Evolutionary conservation across 2,113 vertebrate species (phyloP), one percentile per base, ranked within the genome.

Genomic region (Myanophis thanlyinensis): DNA sequence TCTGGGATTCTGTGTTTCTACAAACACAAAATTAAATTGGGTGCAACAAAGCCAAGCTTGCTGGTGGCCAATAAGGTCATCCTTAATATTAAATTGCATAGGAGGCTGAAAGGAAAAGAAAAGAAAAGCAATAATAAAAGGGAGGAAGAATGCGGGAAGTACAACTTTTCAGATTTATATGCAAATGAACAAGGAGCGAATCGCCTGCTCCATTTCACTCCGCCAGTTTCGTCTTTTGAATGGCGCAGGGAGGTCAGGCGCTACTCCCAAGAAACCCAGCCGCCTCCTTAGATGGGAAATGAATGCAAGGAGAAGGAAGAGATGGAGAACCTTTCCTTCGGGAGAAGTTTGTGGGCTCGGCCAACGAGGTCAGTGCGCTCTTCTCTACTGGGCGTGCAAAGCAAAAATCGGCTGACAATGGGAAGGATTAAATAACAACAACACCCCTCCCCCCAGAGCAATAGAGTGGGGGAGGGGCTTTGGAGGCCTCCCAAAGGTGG

Each of bases 401-500:
- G 56, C 25, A 27, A 59, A 59, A 9, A 27, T 2, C 0, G 9
- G 56, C 22, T 9, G 54, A 56, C 54, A 25, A 56, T 0, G 23
- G 7, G 25, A 59, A 27, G 56, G 56, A 53, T 13, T 5, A 5
- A 53, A 53, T 0, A 53, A 20, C 52, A 53, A 53, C 18, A 20
- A 53, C 0, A 53, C 18, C 0, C 18, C 4, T 0, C 18, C 18
- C 0, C 18, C 4, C 52, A 53, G 52, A 53, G 20, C 1, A 53
- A 53, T 53, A 0, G 1, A 4, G 15, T 53, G 52, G 52, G 52
- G 20, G 20, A 53, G 18, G 52, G 52, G 5, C 52, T 18, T 18
- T 53, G 52, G 52, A 20, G 52, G 18, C 20, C 18, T 53, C 20
- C 52, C 52, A 53, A 53, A 22, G 52, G 18, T 20, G 52, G 52